Evolutionary conservation across 2,888 invertebrate genomes (phyloP), one percentile per base, ranked within the genome.

Genomic region (Salpingus planirostris): DNA sequence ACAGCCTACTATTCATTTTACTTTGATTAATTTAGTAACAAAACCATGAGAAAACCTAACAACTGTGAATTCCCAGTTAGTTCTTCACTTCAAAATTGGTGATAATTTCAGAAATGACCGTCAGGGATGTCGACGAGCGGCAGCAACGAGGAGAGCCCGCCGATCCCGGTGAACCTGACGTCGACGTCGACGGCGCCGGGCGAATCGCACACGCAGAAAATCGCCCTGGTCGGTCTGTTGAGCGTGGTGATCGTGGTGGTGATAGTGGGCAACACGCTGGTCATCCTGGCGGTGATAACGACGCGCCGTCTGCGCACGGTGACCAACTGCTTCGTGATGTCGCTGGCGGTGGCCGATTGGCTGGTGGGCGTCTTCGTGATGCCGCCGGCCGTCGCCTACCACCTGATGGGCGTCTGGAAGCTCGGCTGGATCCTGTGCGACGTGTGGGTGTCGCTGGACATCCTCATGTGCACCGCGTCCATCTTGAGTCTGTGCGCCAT

Each of bases 281-380:
- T 93, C 33, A 91, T 93, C 46, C 72, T 84, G 11, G 88, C 93
- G 4, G 91, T 93, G 28, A 74, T 88, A 48, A 88, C 88, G 1
- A 87, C 88, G 0, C 77, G 85, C 45, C 73, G 91, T 43, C 69
- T 96, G 43, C 74, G 93, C 43, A 92, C 92, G 0, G 90, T 93
- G 15, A 95, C 93, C 27, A 95, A 96, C 60, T 89, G 91, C 58
- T 92, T 95, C 65, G 92, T 96, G 43, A 90, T 91, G 55, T 93
- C 92, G 30, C 67, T 96, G 58, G 95, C 95, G 0, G 82, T 84
- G 0, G 93, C 95, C 25, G 96, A 96, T 70, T 74, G 93, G 62
- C 64, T 92, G 44, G 91, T 96, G 2, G 96, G 93, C 1, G 78
- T 92, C 15, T 86, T 90, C 53, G 93, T 96, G 0, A 86, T 96